Evolutionary conservation across 2,113 vertebrate species (phyloP), one percentile per base, ranked within the genome.

Genomic region (Channa argus): DNA sequence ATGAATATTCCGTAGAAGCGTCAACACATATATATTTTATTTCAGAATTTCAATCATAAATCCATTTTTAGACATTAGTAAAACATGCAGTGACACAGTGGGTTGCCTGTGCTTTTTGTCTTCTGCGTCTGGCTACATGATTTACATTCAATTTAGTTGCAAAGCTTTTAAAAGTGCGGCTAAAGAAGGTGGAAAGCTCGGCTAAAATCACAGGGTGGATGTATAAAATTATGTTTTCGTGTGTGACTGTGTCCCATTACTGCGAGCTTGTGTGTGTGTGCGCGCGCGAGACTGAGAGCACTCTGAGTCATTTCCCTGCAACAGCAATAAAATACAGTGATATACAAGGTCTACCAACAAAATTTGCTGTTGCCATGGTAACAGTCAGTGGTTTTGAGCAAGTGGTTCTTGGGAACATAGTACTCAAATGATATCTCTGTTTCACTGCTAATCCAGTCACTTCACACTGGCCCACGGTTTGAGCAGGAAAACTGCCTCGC

Each of bases 291-390:
- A 78, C 69, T 85, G 71, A 84, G 66, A 62, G 59, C 52, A 36
- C 74, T 82, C 54, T 89, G 82, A 84, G 63, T 83, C 83, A 74
- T 77, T 88, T 84, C 68, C 71, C 71, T 38, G 86, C 86, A 78
- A 82, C 85, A 60, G 83, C 85, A 90, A 88, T 92, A 89, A 89
- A 92, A 92, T 82, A 86, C 90, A 91, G 84, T 84, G 68, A 75
- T 80, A 88, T 80, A 85, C 87, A 83, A 87, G 83, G 85, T 91
- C 86, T 85, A 78, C 73, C 87, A 81, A 88, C 83, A 88, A 86
- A 90, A 87, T 87, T 79, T 92, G 83, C 79, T 75, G 93, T 94
- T 94, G 87, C 93, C 90, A 92, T 91, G 90, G 93, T 75, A 92
- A 94, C 93, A 74, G 71, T 53, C 73, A 49, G 83, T 53, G 41